Conservation (phyloP, 1,140 invertebrate species). For the Drosophila murphyi region DNA sequence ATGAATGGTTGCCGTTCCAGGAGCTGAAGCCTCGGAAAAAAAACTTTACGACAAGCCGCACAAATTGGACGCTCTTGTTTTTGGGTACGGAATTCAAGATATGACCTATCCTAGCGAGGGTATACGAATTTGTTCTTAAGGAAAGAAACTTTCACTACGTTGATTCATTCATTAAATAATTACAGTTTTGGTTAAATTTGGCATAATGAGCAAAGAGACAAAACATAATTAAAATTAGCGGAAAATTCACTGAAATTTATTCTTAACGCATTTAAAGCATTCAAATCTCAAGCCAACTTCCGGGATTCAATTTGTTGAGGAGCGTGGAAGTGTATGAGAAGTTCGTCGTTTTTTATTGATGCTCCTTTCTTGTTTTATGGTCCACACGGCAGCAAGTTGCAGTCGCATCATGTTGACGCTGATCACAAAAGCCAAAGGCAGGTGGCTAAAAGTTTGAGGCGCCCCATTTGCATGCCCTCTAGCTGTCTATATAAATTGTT, state of each 20-base stretch:
- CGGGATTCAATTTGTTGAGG: too few species aligned
- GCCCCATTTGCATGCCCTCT: conserved; percentile 36
- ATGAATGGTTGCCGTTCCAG: conserved; percentile 59
- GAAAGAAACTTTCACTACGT: neutral
- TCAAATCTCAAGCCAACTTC: too few species aligned
- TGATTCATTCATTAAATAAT: too few species aligned
- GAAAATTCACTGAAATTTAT: too few species aligned
- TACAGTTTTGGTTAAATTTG: too few species aligned
- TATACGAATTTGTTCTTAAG: neutral
- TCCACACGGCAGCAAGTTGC: conserved; percentile 40
- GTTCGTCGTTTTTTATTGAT: neutral
- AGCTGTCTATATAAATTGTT: conserved; percentile 28
- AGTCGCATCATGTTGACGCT: conserved; percentile 72
- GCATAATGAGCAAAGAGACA: too few species aligned
- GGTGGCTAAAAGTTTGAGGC: conserved; percentile 20
- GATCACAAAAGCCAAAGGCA: conserved; percentile 58
- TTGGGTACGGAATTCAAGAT: conserved; percentile 11
- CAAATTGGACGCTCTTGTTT: conserved; percentile 75
- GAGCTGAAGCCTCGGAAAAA: conserved; percentile 40
- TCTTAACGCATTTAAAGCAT: too few species aligned
- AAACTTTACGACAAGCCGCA: conserved; percentile 82
- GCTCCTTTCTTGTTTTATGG: conserved; percentile 60
- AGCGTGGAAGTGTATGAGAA: conserved; percentile 33
- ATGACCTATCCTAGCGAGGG: neutral
- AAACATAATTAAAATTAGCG: too few species aligned